Evolutionary conservation across 2,888 invertebrate genomes (phyloP).

Genomic region (Sphaeridia pumilis): DNA sequence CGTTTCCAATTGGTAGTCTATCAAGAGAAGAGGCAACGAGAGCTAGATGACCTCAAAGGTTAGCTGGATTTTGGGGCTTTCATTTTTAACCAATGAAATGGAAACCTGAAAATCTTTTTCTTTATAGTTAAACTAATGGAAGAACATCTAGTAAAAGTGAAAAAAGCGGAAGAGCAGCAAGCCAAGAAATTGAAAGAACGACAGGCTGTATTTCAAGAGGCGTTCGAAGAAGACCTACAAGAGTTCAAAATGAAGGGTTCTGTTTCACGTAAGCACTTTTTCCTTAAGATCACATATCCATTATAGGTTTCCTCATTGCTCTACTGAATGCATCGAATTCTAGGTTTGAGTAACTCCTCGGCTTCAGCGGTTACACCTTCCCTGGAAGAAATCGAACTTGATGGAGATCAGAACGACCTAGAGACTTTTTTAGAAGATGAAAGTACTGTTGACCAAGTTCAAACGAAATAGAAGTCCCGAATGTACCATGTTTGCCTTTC

Average conservation of each 20-base stretch:
- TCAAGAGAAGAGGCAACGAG: slow-evolving; percentile 54
- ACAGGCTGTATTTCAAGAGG: slow-evolving; percentile 56
- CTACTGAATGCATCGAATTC: neutral
- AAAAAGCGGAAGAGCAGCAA: slow-evolving; percentile 47
- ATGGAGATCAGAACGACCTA: slow-evolving; percentile 49
- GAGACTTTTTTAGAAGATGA: slow-evolving; percentile 48
- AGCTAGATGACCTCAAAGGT: slow-evolving; percentile 48
- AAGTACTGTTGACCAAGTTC: neutral
- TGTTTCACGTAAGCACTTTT: slow-evolving; percentile 46
- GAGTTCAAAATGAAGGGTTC: slow-evolving; percentile 52
- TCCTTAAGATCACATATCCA: neutral
- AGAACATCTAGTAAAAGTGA: slow-evolving; percentile 49
- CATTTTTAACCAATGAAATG: neutral
- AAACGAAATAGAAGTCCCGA: too few relatives aligned
- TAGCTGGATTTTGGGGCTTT: neutral
- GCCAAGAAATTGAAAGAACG: slow-evolving; percentile 50
- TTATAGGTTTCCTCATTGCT: neutral
- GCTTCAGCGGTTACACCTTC: slow-evolving; percentile 39
- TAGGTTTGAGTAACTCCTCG: too few relatives aligned
- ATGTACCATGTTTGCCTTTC: too few relatives aligned
- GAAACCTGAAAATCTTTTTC: neutral
- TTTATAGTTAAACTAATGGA: slow-evolving; percentile 44
- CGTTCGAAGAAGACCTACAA: slow-evolving; percentile 55
- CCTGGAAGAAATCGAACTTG: slow-evolving; percentile 54
- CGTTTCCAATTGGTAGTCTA: slow-evolving; percentile 57